phyloP scores from a whole-genome alignment of 2,888 invertebrate species.

The Phalangium opilio region DNA sequence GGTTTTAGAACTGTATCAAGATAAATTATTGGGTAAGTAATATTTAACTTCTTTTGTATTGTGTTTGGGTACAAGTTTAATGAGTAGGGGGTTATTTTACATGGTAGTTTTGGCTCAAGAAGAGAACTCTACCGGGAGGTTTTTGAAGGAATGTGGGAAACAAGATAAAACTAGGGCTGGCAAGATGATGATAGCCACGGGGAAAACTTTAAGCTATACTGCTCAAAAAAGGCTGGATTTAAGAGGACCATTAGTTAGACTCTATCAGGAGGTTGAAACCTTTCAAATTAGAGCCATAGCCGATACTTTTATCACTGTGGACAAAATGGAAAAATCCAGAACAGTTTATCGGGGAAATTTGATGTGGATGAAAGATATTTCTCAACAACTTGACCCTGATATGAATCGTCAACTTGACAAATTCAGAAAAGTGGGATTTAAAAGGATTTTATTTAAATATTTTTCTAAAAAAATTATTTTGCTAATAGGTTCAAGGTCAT shows the following conservation, averaged over 20 bases:
- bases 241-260: slow-evolving; percentile 63
- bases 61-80: background rate
- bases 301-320: slow-evolving; percentile 78
- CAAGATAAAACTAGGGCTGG: slow-evolving; percentile 68
- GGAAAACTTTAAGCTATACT: slow-evolving; percentile 73
- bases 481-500: slow-evolving; percentile 36
- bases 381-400: slow-evolving; percentile 89
- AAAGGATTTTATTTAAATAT: background rate
- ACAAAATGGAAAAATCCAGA: slow-evolving; percentile 84
- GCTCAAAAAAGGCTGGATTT: slow-evolving; percentile 82
- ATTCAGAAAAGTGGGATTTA: slow-evolving; percentile 68
- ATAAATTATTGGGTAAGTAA: slow-evolving; percentile 61
- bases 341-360: slow-evolving; percentile 76
- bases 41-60: slow-evolving; percentile 13
- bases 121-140: slow-evolving; percentile 84
- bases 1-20: slow-evolving; percentile 83
- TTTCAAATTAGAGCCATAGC: slow-evolving; percentile 85
- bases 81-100: background rate
- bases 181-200: slow-evolving; percentile 62
- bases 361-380: slow-evolving; percentile 95
- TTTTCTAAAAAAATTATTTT: background rate
- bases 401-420: slow-evolving; percentile 86
- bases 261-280: slow-evolving; percentile 90
- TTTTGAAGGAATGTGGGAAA: slow-evolving; percentile 84
- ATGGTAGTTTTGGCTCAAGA: slow-evolving; percentile 72